Percentiles rank a stretch among this genome's conserved stretches.
phyloP scores from a whole-genome alignment of 2,888 invertebrate species.

The Dendrolimus houi region DNA sequence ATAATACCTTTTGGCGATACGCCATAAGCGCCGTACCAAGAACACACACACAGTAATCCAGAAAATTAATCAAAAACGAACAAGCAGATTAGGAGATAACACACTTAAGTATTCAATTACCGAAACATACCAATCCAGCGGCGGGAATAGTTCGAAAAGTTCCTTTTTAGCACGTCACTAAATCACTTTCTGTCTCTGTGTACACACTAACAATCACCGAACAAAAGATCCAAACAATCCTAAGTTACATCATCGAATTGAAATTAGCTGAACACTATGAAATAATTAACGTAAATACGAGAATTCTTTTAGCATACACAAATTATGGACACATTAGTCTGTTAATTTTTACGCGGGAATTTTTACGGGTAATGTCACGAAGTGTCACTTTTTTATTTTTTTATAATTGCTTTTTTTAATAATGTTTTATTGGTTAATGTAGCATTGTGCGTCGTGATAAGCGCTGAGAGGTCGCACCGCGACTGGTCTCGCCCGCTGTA shows the following conservation, averaged over 20 bases:
- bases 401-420: neutral
- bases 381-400: neutral
- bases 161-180: conserved; percentile 40
- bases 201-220: conserved; percentile 29
- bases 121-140: conserved; percentile 29
- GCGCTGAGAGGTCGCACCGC: conserved; percentile 57
- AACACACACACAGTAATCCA: conserved; percentile 22
- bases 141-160: conserved; percentile 20
- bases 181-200: conserved; percentile 52
- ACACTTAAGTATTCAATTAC: conserved; percentile 12
- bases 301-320: conserved; percentile 20
- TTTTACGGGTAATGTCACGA: neutral
- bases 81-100: conserved; percentile 11
- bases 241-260: conserved; percentile 57
- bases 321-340: conserved; percentile 15
- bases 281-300: conserved; percentile 33
- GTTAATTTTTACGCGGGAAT: neutral
- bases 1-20: conserved; percentile 61
- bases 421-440: conserved; percentile 41
- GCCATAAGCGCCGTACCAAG: conserved; percentile 40
- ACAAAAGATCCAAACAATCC: conserved; percentile 53
- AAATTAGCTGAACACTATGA: conserved; percentile 41
- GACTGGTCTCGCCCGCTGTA: conserved; percentile 52
- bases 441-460: conserved; percentile 57
- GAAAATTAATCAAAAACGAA: conserved; percentile 19